Conservation (phyloP, 1,140 invertebrate genomes). For the Dendroctonus valens region DNA sequence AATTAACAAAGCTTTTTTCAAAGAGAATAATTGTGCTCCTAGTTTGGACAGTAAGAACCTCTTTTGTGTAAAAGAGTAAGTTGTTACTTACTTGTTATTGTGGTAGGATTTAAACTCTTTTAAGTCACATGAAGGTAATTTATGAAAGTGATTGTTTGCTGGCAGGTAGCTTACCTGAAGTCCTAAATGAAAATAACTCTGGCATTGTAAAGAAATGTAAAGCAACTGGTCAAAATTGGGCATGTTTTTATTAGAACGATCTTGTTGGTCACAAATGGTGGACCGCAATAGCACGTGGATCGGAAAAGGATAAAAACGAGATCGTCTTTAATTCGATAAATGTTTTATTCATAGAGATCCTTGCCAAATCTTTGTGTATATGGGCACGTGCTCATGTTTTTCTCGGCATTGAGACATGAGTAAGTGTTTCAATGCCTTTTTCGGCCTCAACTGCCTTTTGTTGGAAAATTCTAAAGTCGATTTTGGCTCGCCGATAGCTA, state of each 20-base stretch:
- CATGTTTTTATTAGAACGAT: slow-evolving; percentile 5
- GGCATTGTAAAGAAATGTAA: too few relatives aligned
- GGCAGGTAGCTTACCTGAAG: too few relatives aligned
- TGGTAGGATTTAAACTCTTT: too few relatives aligned
- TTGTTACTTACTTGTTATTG: too few relatives aligned
- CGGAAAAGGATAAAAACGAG: slow-evolving; percentile 20
- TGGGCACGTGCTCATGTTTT: slow-evolving; percentile 26
- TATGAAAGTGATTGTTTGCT: too few relatives aligned
- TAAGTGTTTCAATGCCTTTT: slow-evolving; percentile 25
- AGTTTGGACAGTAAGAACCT: too few relatives aligned
- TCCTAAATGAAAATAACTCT: too few relatives aligned
- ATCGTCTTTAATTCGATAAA: slow-evolving; percentile 20
- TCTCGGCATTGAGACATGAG: slow-evolving; percentile 23
- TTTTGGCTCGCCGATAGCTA: slow-evolving; percentile 1
- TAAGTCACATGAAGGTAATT: too few relatives aligned
- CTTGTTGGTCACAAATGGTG: not conserved
- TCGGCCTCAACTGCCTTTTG: slow-evolving; percentile 16
- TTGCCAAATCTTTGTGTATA: slow-evolving; percentile 29
- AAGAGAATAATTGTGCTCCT: too few relatives aligned
- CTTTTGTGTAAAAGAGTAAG: too few relatives aligned
- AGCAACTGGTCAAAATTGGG: not conserved
- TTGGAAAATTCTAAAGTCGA: slow-evolving; percentile 23
- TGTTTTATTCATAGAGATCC: slow-evolving; percentile 26
- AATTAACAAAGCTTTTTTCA: too few relatives aligned
- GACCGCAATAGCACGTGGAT: slow-evolving; percentile 13